Conservation (phyloP, 2,797 vertebrate genomes). For the Pelobates cultripes region DNA sequence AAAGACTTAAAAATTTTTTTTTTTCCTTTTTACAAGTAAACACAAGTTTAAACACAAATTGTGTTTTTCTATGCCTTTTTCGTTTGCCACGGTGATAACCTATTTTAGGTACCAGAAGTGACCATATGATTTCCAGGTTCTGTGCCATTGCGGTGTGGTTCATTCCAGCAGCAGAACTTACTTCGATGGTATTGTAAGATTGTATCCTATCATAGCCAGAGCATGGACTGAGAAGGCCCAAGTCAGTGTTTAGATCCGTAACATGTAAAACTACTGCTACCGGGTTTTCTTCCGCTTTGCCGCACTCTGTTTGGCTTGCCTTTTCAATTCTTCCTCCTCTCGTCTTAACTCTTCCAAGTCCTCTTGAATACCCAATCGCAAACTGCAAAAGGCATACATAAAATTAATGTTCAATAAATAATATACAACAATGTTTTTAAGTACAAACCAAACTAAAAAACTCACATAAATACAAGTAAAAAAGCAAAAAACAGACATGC, state of each 20-base stretch:
- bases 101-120: not conserved
- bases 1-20: not conserved
- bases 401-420: not conserved
- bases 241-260: not conserved
- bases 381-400: conserved; percentile 67
- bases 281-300: conserved; percentile 61
- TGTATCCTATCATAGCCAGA: not conserved
- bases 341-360: conserved; percentile 86
- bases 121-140: not conserved
- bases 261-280: conserved; percentile 53
- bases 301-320: conserved; percentile 66
- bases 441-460: no score
- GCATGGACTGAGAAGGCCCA: not conserved
- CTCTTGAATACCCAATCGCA: conserved; percentile 87
- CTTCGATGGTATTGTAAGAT: no score
- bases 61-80: not conserved
- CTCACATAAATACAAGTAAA: no score
- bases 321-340: conserved; percentile 83
- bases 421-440: no score
- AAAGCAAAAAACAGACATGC: no score
- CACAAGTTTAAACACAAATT: not conserved
- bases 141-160: not conserved
- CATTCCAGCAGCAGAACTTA: not conserved
- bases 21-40: not conserved
- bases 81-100: not conserved